Conservation (phyloP, 92 coral and sea anemone genomes). For the Meandrina meandrites region DNA sequence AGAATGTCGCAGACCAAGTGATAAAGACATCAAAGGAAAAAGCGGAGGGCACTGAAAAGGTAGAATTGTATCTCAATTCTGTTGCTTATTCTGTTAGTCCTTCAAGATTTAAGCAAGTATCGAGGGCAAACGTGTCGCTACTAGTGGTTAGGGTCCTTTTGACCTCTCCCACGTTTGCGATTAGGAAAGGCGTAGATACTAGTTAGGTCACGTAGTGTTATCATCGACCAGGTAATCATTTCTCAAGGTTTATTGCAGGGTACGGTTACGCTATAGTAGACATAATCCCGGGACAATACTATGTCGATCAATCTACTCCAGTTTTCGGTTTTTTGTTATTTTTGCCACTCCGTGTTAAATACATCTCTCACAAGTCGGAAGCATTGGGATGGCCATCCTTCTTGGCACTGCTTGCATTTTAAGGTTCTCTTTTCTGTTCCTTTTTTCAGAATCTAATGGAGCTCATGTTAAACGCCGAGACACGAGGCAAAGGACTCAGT, state of each 20-base stretch:
- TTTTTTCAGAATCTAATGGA: slow-evolving; percentile 45
- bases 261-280: too few relatives aligned
- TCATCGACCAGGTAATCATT: neutral
- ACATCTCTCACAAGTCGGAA: neutral
- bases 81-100: neutral
- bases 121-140: neutral
- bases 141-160: too few relatives aligned
- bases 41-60: slow-evolving; percentile 8
- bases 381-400: neutral
- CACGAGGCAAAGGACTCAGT: slow-evolving; percentile 39
- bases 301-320: too few relatives aligned
- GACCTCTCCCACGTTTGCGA: neutral
- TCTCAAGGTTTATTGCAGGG: too few relatives aligned
- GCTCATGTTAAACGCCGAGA: slow-evolving; percentile 43
- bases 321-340: too few relatives aligned
- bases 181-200: neutral
- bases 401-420: too few relatives aligned
- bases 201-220: neutral
- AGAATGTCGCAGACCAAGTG: slow-evolving; percentile 20
- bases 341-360: neutral
- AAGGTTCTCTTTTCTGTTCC: neutral
- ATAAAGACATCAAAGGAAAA: slow-evolving; percentile 9
- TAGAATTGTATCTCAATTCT: neutral
- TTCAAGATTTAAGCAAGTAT: neutral
- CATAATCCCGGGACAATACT: too few relatives aligned